Base-by-base conservation (phyloP, 2,113 vertebrate genomes). In the Lophura nycthemera region DNA sequence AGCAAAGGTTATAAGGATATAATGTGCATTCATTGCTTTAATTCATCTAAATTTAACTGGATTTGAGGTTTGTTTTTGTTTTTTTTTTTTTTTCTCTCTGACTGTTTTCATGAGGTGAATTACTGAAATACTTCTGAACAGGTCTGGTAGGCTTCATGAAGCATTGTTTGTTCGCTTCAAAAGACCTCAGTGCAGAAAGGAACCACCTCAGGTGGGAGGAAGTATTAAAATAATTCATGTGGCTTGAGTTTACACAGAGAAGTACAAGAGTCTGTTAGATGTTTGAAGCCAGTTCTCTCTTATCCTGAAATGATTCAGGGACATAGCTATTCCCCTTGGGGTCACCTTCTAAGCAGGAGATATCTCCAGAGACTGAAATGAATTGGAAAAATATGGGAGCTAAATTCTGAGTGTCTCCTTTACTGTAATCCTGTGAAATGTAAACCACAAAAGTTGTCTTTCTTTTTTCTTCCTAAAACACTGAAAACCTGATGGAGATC, bases 301-400 rank as follows among this genome's bases (percentile, higher is more conserved):
- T 73, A 70, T 29, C 56, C 45, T 87, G 60, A 34, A 82, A 9
- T 80, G 81, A 80, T 52, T 72, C 75, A 77, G 64, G 59, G 47
- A 75, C 48, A 57, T 30, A 90, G 43, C 57, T 78, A 19, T 72
- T 36, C 25, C 69, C 15, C 70, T 75, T 61, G 66, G 90, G 74
- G 81, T 93, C 89, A 92, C 29, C 60, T 86, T 79, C 66, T 77
- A 59, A 92, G 77, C 18, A 8, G 65, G 63, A 93, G 57, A 92
- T 48, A 89, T 89, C 59, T 91, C 0, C 0, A 0, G 59, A 96
- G 48, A 73, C 57, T 79, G 57, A 67, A 75, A 64, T 30, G 9
- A 87, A 38, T 29, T 86, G 61, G 21, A 83, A 90, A 11, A 82
- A 75, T 87, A 67, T 0, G 8, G 88, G 73, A 74, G 22, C 34